phyloP scores from a whole-genome alignment of 2,797 vertebrate species.

The Heliangelus exortis region DNA sequence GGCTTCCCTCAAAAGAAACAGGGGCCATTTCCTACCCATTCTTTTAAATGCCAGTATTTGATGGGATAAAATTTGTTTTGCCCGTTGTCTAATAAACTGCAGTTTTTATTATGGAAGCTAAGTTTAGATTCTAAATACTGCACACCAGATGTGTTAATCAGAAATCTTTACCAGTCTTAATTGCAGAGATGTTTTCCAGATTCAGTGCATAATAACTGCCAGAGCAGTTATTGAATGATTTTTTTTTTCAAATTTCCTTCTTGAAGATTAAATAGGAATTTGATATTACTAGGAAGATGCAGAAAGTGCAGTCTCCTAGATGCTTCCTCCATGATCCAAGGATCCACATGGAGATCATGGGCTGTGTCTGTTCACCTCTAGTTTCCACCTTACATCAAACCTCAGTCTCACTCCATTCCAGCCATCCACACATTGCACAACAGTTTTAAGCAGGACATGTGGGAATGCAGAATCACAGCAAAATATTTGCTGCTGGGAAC shows the following conservation, averaged over 20 bases:
- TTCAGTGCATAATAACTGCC: background rate
- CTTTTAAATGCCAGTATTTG: background rate
- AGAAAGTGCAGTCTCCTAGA: background rate
- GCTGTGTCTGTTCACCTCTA: background rate
- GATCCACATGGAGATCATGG: rapidly evolving
- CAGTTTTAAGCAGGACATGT: background rate
- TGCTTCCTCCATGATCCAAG: background rate
- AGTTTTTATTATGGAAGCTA: conserved; percentile 31
- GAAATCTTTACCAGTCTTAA: conserved; percentile 51
- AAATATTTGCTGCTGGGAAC: background rate
- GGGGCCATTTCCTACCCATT: background rate
- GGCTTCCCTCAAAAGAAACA: background rate
- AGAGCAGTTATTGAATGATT: background rate
- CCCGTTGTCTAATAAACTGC: conserved; percentile 16
- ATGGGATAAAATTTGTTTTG: background rate
- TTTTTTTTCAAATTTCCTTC: background rate
- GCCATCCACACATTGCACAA: background rate
- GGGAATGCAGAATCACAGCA: background rate
- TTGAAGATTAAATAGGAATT: conserved; percentile 8
- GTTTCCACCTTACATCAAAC: background rate
- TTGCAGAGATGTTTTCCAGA: conserved; percentile 36
- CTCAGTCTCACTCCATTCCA: background rate
- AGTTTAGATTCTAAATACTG: conserved; percentile 32
- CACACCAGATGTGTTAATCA: conserved; percentile 47
- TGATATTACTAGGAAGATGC: background rate